These are phyloP conservation scores for Scaptomyza graminum DNA, from an alignment of 1,140 invertebrate species.

Conservation along the genomic window DNA sequence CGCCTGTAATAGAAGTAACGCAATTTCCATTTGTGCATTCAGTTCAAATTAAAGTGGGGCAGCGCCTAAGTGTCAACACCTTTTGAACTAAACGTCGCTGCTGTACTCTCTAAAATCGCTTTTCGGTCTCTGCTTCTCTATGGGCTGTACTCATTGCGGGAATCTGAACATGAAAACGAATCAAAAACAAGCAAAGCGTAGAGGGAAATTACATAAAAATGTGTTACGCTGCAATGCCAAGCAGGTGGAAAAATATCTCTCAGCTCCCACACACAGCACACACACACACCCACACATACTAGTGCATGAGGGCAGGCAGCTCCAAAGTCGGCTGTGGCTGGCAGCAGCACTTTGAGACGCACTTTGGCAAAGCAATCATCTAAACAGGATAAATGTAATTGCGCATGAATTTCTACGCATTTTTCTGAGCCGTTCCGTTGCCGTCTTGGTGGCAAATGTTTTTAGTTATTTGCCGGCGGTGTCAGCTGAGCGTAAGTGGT, in stretches of 20 bases:
- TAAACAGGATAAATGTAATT: constrained; percentile 84
- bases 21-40: constrained; percentile 64
- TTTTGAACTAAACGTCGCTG: constrained; percentile 51
- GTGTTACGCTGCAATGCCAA: constrained; percentile 47
- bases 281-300: constrained; percentile 4
- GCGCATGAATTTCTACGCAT: constrained; percentile 84
- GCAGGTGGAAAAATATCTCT: constrained; percentile 32
- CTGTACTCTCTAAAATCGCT: constrained; percentile 15
- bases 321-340: constrained; percentile 47
- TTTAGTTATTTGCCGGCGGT: constrained; percentile 55
- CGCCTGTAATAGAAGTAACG: constrained; percentile 29
- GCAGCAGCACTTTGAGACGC: constrained; percentile 74
- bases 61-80: constrained; percentile 70
- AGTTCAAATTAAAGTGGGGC: constrained; percentile 67
- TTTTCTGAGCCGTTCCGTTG: constrained; percentile 52
- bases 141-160: constrained; percentile 15
- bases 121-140: constrained; percentile 13
- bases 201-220: constrained; percentile 72
- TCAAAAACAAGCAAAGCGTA: constrained; percentile 76
- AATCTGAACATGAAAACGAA: constrained; percentile 72
- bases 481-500: constrained; percentile 38
- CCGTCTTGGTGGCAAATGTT: constrained; percentile 67
- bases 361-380: constrained; percentile 82
- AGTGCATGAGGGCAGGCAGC: constrained; percentile 5
- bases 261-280: background rate